Conservation (phyloP, 1,140 invertebrate species). For the Drosophila oshimai region DNA sequence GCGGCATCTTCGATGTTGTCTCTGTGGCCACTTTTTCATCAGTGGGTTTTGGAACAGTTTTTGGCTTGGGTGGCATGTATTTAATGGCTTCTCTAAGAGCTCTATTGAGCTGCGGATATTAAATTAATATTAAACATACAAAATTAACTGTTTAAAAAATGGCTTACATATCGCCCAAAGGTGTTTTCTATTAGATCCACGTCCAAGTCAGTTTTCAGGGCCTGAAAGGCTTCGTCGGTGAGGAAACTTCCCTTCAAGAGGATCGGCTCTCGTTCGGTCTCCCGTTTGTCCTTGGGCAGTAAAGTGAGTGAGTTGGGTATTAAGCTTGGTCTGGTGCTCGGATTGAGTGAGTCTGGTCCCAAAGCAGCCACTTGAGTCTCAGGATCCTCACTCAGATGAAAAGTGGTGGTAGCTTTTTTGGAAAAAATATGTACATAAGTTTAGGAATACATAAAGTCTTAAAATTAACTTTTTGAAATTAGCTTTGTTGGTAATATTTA, state of each 20-base stretch:
- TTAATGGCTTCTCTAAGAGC: conserved; percentile 74
- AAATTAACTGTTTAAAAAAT: background rate
- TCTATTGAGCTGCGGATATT: conserved; percentile 56
- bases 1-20: conserved; percentile 83
- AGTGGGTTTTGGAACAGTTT: conserved; percentile 29
- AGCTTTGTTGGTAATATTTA: too few relatives aligned
- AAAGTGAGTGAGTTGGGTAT: conserved; percentile 68
- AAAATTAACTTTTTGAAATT: too few relatives aligned
- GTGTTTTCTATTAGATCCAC: conserved; percentile 78
- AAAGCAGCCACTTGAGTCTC: conserved; percentile 80
- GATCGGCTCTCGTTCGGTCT: conserved; percentile 58
- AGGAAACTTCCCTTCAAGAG: conserved; percentile 75
- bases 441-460: background rate
- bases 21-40: conserved; percentile 46
- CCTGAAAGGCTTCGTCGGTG: conserved; percentile 77
- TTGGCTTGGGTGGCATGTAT: conserved; percentile 60
- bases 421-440: too few relatives aligned
- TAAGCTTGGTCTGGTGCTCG: conserved; percentile 76
- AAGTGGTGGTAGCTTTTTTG: conserved; percentile 65
- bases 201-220: conserved; percentile 70
- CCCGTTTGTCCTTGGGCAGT: conserved; percentile 67
- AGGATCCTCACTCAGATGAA: conserved; percentile 78
- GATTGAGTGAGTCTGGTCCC: conserved; percentile 78
- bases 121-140: background rate
- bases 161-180: conserved; percentile 76